Evolutionary conservation across 2,113 vertebrate species (phyloP).

Genomic region (Anguilla rostrata): DNA sequence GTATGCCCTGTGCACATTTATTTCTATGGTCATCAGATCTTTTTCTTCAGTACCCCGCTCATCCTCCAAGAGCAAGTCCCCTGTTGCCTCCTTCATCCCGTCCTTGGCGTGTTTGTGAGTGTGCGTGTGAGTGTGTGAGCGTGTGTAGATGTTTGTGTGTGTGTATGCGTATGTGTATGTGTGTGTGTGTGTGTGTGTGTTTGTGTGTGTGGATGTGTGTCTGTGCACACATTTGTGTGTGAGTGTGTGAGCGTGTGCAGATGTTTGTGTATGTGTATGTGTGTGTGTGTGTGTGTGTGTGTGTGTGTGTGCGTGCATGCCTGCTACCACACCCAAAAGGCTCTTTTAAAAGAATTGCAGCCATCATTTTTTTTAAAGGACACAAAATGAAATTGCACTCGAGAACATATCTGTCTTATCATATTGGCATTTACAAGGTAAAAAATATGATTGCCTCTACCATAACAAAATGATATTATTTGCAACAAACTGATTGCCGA

Average conservation of each 20-base stretch:
- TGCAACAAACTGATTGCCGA: not conserved
- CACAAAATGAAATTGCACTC: not conserved
- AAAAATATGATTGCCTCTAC: not conserved
- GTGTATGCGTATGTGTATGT: not conserved
- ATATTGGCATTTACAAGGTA: not conserved
- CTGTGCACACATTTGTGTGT: not conserved
- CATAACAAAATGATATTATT: conserved; percentile 7
- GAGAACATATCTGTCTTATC: not conserved
- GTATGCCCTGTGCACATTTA: not conserved
- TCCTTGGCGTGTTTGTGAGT: conserved; percentile 57
- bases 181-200: not conserved
- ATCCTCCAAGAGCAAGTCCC: conserved; percentile 38
- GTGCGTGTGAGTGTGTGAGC: conserved; percentile 50
- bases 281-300: not conserved
- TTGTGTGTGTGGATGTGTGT: not conserved
- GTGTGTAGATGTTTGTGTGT: too few species aligned
- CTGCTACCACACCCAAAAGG: not conserved
- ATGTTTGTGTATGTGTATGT: too few species aligned
- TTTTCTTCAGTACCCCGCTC: not conserved
- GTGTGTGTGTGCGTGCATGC: not conserved
- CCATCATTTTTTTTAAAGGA: not conserved
- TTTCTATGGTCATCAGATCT: not conserved
- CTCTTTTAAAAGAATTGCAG: not conserved
- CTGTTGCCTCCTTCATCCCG: conserved; percentile 57
- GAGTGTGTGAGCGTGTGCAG: not conserved